Base-by-base conservation (phyloP, 2,888 invertebrate species). In the Lamproptera curius region DNA sequence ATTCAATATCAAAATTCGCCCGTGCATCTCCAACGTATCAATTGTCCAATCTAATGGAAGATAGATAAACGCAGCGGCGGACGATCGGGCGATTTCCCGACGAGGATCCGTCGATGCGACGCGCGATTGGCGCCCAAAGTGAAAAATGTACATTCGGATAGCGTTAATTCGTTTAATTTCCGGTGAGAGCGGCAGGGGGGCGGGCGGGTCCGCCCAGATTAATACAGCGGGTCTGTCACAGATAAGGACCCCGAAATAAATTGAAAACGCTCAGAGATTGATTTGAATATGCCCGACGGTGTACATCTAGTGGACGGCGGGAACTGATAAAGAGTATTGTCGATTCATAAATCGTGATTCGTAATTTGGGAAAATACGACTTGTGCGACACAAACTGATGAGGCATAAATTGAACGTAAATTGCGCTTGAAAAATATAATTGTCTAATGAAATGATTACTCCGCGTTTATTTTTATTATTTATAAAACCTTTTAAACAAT, bases 161-260 rank as follows among this genome's bases (percentile, higher is more conserved):
- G 86, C 85, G 86, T 87, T 88, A 88, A 88, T 88, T 88, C 88
- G 86, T 86, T 88, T 88, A 88, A 88, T 88, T 88, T 88, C 88
- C 88, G 88, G 86, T 79, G 80, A 76, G 83, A 73, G 73, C 70
- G 67, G 56, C 58, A 55, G 63, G 63, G 57, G 56, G 67, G 65
- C 45, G 67, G 62, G 60, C 57, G 68, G 68, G 80, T 76, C 75
- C 77, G 80, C 70, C 76, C 84, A 86, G 87, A 87, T 87, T 87
- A 87, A 87, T 87, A 86, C 87, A 82, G 76, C 76, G 76, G 81
- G 74, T 72, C 84, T 76, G 81, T 81, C 82, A 76, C 79, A 82
- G 87, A 87, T 87, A 87, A 87, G 83, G 83, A 76, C 80, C 76
- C 81, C 81, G 83, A 87, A 88, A 88, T 88, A 88, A 87, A 88